Percentiles rank a stretch among this genome's conserved stretches.
Conservation (phyloP, 2,113 vertebrate species). For the Amia ocellicauda region DNA sequence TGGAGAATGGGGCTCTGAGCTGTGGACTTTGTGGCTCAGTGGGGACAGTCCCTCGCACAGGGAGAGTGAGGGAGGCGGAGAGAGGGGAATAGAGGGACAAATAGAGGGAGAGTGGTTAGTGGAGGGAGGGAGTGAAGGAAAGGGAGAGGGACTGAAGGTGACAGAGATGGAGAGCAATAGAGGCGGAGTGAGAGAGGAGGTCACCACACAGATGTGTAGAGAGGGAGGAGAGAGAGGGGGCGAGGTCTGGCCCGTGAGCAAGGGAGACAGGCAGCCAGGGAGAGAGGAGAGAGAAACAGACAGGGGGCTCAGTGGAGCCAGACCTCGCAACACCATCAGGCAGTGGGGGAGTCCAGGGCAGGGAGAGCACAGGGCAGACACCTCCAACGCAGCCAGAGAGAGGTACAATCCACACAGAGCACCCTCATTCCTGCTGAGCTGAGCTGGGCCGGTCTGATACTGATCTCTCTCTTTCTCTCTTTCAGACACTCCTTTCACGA, state of each 20-base stretch:
- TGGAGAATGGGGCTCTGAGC: no score
- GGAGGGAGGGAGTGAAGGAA: background rate
- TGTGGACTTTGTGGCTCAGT: no score
- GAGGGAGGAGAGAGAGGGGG: background rate
- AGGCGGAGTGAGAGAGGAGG: background rate
- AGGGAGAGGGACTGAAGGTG: background rate
- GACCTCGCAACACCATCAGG: background rate
- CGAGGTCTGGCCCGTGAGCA: background rate
- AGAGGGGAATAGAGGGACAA: background rate
- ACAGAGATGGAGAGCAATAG: background rate
- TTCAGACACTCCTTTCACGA: conserved; percentile 35
- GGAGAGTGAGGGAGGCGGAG: background rate
- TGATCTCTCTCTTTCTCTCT: conserved; percentile 30
- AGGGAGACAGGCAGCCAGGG: background rate
- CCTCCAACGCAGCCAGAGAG: background rate
- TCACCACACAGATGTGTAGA: no score
- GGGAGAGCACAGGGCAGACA: background rate
- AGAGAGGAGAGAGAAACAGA: background rate
- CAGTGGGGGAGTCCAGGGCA: background rate
- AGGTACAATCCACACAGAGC: background rate
- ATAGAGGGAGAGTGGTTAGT: no score
- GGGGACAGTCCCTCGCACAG: background rate
- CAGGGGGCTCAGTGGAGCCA: background rate
- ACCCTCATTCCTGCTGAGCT: background rate
- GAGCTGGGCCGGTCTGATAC: conserved; percentile 18